Percentiles rank a stretch among this genome's conserved stretches.
Evolutionary conservation across 37 sponge, comb jelly and placozoan species (phyloP).

Genomic region (Agelas oroides): DNA sequence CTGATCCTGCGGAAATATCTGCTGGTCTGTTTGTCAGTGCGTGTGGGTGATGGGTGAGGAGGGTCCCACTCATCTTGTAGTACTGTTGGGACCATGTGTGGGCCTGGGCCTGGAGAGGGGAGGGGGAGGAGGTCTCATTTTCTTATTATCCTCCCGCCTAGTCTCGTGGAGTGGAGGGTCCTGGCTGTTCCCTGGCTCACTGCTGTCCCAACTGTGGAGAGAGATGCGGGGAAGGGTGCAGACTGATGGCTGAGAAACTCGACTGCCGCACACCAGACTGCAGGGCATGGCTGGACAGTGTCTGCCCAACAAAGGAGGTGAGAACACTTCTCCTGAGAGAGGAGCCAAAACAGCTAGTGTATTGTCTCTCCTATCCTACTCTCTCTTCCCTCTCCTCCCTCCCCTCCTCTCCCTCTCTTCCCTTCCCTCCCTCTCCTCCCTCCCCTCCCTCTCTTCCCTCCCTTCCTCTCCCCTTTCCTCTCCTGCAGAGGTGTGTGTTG

Average conservation of each 20-base stretch:
- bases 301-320: conserved; percentile 73
- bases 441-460: conserved; percentile 5
- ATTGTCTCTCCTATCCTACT: no score
- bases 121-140: no score
- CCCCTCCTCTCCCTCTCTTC: no score
- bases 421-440: no score
- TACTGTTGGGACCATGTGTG: no score
- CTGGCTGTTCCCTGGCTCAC: neutral
- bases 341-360: no score
- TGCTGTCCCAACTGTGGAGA: neutral
- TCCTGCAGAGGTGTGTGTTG: conserved; percentile 24
- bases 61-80: no score
- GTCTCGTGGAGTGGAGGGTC: neutral
- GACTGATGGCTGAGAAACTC: conserved; percentile 12
- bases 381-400: no score
- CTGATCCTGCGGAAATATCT: conserved; percentile 30
- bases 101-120: no score
- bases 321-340: no score
- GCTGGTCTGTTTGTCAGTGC: conserved; percentile 13
- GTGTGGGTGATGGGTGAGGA: neutral
- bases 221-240: conserved; percentile 24
- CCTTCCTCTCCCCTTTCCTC: neutral
- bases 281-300: conserved; percentile 57
- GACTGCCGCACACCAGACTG: conserved; percentile 62
- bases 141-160: no score